Conservation (phyloP, 53 echinoderm and acorn worm species). For the Apostichopus leukothele region DNA sequence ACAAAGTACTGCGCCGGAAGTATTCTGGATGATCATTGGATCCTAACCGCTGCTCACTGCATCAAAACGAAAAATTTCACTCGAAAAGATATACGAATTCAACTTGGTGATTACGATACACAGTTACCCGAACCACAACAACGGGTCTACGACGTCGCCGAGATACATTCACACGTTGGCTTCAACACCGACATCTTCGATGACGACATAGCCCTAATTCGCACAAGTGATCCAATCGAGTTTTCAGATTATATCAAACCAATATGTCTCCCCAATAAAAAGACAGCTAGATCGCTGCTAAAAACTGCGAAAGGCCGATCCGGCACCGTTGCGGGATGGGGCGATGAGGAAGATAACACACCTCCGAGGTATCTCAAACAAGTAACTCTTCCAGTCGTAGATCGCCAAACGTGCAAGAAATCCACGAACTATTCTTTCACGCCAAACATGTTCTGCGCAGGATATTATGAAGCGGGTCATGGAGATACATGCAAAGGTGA, state of each 20-base stretch:
- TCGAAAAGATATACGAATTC: conserved; percentile 54
- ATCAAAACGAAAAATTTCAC: conserved; percentile 33
- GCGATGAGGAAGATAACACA: conserved; percentile 17
- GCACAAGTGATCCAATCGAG: conserved; percentile 64
- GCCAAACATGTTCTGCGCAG: conserved; percentile 95
- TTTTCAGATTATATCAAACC: conserved; percentile 83
- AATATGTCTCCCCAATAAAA: conserved; percentile 76
- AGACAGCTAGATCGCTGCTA: conserved; percentile 53
- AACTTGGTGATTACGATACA: conserved; percentile 81
- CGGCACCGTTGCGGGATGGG: conserved; percentile 76
- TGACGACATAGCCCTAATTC: conserved; percentile 76
- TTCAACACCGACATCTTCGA: conserved; percentile 57
- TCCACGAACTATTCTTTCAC: conserved; percentile 74
- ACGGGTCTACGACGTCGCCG: conserved; percentile 61
- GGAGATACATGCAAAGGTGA: conserved; percentile 89
- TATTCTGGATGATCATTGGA: conserved; percentile 78
- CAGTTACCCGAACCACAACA: conserved; percentile 62
- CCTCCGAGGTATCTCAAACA: conserved; percentile 72
- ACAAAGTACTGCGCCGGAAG: conserved; percentile 75
- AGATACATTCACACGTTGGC: conserved; percentile 59
- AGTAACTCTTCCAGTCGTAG: conserved; percentile 68
- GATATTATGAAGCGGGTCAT: conserved; percentile 57
- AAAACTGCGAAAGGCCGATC: conserved; percentile 19
- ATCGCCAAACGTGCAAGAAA: conserved; percentile 55
- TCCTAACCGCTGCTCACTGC: conserved; percentile 88